Evolutionary conservation across 2,888 invertebrate species (phyloP), one percentile per base, ranked within the genome.

Genomic region (Limnephilus marmoratus): DNA sequence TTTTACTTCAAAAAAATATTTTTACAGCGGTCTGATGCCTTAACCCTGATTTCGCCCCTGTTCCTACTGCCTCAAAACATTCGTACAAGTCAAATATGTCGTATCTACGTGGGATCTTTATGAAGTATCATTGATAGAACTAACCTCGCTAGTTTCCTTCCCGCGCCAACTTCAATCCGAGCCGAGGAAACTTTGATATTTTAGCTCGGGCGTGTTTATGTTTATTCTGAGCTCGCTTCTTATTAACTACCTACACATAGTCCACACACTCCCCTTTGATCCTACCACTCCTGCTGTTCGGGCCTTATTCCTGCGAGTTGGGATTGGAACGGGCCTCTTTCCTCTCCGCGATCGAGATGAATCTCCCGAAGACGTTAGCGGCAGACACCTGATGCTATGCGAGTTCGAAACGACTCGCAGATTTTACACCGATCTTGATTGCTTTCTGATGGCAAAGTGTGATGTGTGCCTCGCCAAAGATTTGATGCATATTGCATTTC

Each of bases 51-150:
- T 24, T 24, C 68, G 24, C 68, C 68, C 68, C 68, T 68, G 24
- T 4, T 24, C 24, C 7, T 18, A 24, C 68, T 68, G 68, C 24
- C 82, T 41, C 37, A 49, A 45, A 86, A 86, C 85, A 86, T 86
- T 86, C 85, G 85, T 86, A 86, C 82, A 87, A 87, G 68, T 87
- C 87, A 87, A 87, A 87, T 87, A 87, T 87, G 87, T 29, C 87
- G 68, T 53, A 87, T 87, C 87, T 87, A 49, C 87, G 29, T 24
- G 85, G 41, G 41, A 85, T 87, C 87, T 87, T 87, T 87, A 68
- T 34, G 68, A 87, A 53, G 53, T 87, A 31, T 82, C 90, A 45
- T 37, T 81, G 90, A 90, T 90, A 90, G 34, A 90, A 82, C 90
- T 82, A 90, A 45, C 87, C 53, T 29, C 85, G 68, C 34, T 34